Evolutionary conservation across 2,888 invertebrate genomes (phyloP), one percentile per base, ranked within the genome.

Genomic region (Pterobdella sp.): DNA sequence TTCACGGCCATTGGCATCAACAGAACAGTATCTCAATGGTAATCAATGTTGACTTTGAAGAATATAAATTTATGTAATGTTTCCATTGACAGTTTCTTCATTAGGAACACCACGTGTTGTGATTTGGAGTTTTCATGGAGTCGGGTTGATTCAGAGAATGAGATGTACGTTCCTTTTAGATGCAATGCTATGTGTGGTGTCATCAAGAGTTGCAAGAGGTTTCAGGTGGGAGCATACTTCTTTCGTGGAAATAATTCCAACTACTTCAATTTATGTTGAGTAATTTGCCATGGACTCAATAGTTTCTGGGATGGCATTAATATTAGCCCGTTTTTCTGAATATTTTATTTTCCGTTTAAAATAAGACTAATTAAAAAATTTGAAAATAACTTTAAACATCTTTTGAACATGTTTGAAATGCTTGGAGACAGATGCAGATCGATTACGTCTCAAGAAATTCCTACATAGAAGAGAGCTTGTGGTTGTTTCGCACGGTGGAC

Each of bases 381-480:
- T n/a, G n/a, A n/a, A n/a, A n/a, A n/a, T n/a, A n/a, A n/a, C n/a
- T n/a, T n/a, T n/a, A n/a, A n/a, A n/a, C n/a, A n/a, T n/a, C n/a
- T n/a, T n/a, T n/a, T n/a, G n/a, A n/a, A n/a, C n/a, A n/a, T n/a
- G n/a, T n/a, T n/a, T n/a, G n/a, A n/a, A n/a, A n/a, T n/a, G 29
- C 69, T 72, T 42, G 14, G n/a, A 68, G 52, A 22, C 76, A 84
- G 83, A 80, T 88, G n/a, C 84, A 84, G 1, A 90, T 90, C 81
- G 88, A 87, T 63, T 90, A 89, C 80, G 83, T 86, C 22, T 88
- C 90, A 0, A 86, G 86, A 64, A 83, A 86, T 49, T 84, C 87
- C n/a, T 90, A 89, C 80, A 83, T 86, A 1, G 88, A 87, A 76
- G 89, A 90, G 82, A 88, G 88, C 0, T 87, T 88, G 79, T 90